These are phyloP conservation scores for Acromyrmex echinatior DNA, from an alignment of 1,140 invertebrate species.

Conservation along the genomic window DNA sequence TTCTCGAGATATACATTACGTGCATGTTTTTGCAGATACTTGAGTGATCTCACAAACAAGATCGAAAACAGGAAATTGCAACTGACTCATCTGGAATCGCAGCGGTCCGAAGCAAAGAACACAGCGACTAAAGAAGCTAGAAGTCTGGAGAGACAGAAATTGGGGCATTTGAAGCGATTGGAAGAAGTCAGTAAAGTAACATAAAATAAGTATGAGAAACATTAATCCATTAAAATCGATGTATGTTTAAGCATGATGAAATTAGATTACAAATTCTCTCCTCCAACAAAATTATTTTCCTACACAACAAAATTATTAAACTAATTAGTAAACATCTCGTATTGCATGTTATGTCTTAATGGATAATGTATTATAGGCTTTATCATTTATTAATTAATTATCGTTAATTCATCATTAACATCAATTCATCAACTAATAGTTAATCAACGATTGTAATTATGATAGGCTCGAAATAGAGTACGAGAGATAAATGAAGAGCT, in stretches of 20 bases:
- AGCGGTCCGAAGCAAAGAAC: constrained; percentile 88
- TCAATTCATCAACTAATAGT: neutral
- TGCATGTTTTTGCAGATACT: constrained; percentile 79
- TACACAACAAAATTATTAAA: neutral
- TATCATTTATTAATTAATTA: constrained; percentile 12
- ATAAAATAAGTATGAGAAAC: neutral
- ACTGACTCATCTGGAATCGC: constrained; percentile 90
- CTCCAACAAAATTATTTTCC: neutral
- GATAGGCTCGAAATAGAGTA: constrained; percentile 87
- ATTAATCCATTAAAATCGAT: constrained; percentile 11
- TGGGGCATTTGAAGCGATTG: constrained; percentile 88
- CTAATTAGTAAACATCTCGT: neutral
- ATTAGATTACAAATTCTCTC: neutral
- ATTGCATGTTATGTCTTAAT: neutral
- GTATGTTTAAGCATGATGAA: constrained; percentile 16
- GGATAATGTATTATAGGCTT: neutral
- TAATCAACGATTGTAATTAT: constrained; percentile 35
- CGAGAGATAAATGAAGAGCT: constrained; percentile 89
- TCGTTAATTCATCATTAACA: too few species aligned
- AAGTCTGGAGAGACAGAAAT: constrained; percentile 89
- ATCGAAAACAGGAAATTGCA: constrained; percentile 89
- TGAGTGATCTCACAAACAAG: constrained; percentile 89
- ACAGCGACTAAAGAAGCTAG: constrained; percentile 89
- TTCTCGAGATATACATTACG: constrained; percentile 11
- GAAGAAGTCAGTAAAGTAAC: constrained; percentile 87